These are phyloP conservation scores for Sylvia atricapilla DNA, from an alignment of 2,113 vertebrate genomes.

Conservation along the genomic window DNA sequence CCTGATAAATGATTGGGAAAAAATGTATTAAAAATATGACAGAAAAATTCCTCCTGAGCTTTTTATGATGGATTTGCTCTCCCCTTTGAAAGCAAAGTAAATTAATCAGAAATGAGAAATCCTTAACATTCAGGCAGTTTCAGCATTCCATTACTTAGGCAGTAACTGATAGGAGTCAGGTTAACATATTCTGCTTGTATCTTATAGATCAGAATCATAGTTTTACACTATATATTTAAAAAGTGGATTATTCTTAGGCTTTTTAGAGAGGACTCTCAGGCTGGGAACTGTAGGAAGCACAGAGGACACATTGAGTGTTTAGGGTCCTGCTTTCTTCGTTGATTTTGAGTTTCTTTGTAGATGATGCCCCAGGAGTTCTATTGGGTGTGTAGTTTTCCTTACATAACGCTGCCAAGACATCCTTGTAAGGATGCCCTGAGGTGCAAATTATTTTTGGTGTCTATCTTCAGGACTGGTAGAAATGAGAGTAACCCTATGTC, in stretches of 20 bases:
- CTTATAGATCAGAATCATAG: background rate
- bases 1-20: background rate
- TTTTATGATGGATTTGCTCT: slow-evolving; percentile 26
- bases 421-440: background rate
- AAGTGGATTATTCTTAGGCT: background rate
- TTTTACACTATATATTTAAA: background rate
- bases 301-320: background rate
- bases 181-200: background rate
- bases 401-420: background rate
- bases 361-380: background rate
- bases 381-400: background rate
- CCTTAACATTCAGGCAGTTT: background rate
- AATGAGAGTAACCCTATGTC: background rate
- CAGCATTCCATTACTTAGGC: background rate
- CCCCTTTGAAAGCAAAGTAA: slow-evolving; percentile 20
- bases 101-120: slow-evolving; percentile 25
- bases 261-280: background rate
- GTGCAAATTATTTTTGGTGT: background rate
- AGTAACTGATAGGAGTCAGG: background rate
- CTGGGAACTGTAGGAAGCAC: background rate
- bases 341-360: background rate
- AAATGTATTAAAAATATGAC: slow-evolving; percentile 20
- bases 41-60: background rate
- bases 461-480: background rate
- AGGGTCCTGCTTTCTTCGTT: background rate